phyloP scores from a whole-genome alignment of 2,113 vertebrate genomes.

The Anseranas semipalmata region DNA sequence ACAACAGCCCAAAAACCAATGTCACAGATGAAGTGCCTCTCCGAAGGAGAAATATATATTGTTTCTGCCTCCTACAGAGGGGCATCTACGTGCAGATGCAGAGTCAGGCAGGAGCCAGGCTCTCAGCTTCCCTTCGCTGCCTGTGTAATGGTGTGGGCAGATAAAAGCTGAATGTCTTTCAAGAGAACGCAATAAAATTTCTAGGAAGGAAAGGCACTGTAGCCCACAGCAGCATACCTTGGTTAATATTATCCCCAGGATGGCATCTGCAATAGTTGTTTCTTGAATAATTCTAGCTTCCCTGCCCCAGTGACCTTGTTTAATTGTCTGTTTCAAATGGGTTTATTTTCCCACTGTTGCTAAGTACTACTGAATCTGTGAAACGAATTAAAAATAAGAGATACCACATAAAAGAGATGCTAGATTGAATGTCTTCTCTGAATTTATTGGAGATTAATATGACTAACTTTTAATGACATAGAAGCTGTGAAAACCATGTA shows the following conservation, averaged over 20 bases:
- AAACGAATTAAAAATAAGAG: slow-evolving; percentile 58
- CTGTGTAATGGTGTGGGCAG: neutral
- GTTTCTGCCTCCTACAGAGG: neutral
- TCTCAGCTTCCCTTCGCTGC: neutral
- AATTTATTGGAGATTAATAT: slow-evolving; percentile 35
- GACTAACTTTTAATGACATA: slow-evolving; percentile 19
- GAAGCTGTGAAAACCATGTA: neutral
- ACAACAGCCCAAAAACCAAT: neutral
- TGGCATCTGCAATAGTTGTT: slow-evolving; percentile 25
- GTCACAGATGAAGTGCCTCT: neutral
- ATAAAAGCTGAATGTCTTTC: neutral
- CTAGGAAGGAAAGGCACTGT: neutral
- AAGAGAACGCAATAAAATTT: neutral
- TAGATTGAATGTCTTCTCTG: slow-evolving; percentile 20
- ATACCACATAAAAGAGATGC: slow-evolving; percentile 39
- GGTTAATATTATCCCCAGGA: slow-evolving; percentile 1
- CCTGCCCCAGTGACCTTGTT: slow-evolving; percentile 53
- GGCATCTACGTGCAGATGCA: neutral
- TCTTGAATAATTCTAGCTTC: slow-evolving; percentile 16
- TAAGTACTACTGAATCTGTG: neutral
- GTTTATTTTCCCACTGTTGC: slow-evolving; percentile 53
- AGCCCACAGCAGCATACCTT: neutral
- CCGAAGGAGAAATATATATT: neutral
- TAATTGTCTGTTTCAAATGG: slow-evolving; percentile 66
- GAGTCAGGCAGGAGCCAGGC: neutral